Evolutionary conservation across 2,113 vertebrate genomes (phyloP), one percentile per base, ranked within the genome.

Genomic region (Pedionomus torquatus): DNA sequence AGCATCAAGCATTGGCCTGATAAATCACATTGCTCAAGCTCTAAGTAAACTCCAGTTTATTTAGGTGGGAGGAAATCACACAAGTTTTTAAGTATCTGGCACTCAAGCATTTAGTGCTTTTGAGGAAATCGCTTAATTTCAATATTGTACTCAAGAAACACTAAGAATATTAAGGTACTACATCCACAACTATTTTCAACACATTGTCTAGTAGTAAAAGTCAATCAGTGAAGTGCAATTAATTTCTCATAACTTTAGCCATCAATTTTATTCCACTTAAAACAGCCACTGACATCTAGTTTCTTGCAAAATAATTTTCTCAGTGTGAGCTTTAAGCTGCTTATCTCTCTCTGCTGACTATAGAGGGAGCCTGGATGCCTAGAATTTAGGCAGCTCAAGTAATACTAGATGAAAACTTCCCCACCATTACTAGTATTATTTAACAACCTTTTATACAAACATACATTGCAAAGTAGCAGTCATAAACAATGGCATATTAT

Each of bases 321-420:
- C 8, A 17, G 7, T 25, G n/a, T 37, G 17, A 88, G 19, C 5
- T 80, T 72, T 65, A 88, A 83, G 26, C 17, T 54, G 91, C 41
- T 92, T 41, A 80, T 37, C 58, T 76, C 90, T 81, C 82, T 78
- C 28, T 91, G 12, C 88, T 54, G 88, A 89, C 95, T 95, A 97
- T 77, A 96, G 96, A 95, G 95, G 96, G 95, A 96, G 95, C 91
- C 94, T 95, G 58, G 76, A 86, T 63, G 83, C 83, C 92, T 92
- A 74, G 54, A 83, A 77, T 78, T 92, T 66, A 74, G 21, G 80
- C 17, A 83, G 24, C 19, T 83, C 68, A 70, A 83, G 37, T 24
- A 68, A 11, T 23, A 90, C 25, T 39, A 74, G 23, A 77, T 10
- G 1, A 89, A 70, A 77, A 43, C 7, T n/a, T 83, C 58, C 28